Percentiles rank a stretch among this genome's conserved stretches.
Evolutionary conservation across 2,888 invertebrate genomes (phyloP).

Genomic region (Pseudanteris insignis): DNA sequence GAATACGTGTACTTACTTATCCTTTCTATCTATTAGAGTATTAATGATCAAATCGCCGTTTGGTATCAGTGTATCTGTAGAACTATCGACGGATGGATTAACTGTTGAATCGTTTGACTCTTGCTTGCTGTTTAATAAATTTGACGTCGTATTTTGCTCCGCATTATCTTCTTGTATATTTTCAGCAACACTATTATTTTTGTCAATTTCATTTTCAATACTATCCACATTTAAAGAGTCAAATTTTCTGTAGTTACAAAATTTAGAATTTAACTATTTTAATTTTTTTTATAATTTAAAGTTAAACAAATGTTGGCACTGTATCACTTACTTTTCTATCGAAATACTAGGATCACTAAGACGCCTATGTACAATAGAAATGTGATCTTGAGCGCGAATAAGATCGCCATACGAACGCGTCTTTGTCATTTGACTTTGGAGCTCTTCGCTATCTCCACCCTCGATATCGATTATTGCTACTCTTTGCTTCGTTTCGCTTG

Average conservation of each 20-base stretch:
- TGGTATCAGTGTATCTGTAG: slow-evolving; percentile 70
- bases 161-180: slow-evolving; percentile 29
- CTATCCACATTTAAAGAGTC: slow-evolving; percentile 60
- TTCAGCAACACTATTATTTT: slow-evolving; percentile 44
- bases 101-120: slow-evolving; percentile 55
- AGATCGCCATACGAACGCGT: slow-evolving; percentile 89
- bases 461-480: slow-evolving; percentile 62
- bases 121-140: slow-evolving; percentile 52
- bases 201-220: slow-evolving; percentile 53
- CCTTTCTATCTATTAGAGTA: slow-evolving; percentile 49
- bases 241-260: slow-evolving; percentile 63
- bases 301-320: neutral
- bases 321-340: slow-evolving; percentile 74
- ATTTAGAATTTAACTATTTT: too few relatives aligned
- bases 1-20: too few relatives aligned
- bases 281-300: slow-evolving; percentile 1
- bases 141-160: slow-evolving; percentile 48
- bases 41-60: slow-evolving; percentile 54
- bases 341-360: slow-evolving; percentile 87
- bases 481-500: slow-evolving; percentile 65
- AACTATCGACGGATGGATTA: slow-evolving; percentile 68
- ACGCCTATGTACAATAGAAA: slow-evolving; percentile 73
- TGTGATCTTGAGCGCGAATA: slow-evolving; percentile 73
- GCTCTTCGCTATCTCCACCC: slow-evolving; percentile 59
- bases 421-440: slow-evolving; percentile 76